Evolutionary conservation across 2,888 invertebrate species (phyloP), one percentile per base, ranked within the genome.

Genomic region (Philaethria dido): DNA sequence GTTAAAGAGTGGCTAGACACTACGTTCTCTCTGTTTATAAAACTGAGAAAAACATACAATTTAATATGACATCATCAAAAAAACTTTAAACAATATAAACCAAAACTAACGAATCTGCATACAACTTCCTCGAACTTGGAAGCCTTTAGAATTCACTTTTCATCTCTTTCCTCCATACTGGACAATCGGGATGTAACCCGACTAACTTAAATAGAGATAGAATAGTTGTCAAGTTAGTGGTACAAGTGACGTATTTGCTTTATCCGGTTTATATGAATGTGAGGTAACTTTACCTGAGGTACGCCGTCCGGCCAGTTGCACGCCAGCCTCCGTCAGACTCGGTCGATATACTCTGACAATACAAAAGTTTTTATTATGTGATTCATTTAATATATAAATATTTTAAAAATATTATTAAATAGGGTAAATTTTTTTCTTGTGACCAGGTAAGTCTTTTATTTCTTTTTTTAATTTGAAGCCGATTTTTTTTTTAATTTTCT

Each of bases 201-300:
- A 64, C 78, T 70, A 64, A 67, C 69, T 73, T 18, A 54, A 55
- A 72, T 68, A 72, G 72, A 64, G 64, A 14, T 50, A 48, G 63
- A 25, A 18, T 20, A 33, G 3, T 29, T 18, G 11, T 42, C 60
- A 63, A 66, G 64, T 69, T 67, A 69, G 42, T n/a, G 22, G 3
- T 6, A 52, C 36, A 39, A 59, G 66, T 64, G 59, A 62, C 64
- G 73, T 54, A 80, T 80, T 76, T 62, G 73, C 77, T 66, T 73
- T 73, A 68, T 80, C 70, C 79, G 86, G 79, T 70, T 89, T 80
- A 75, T 77, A 80, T 66, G 72, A 72, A 83, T 85, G 84, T 88
- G 86, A 86, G 89, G 29, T 45, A 89, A 86, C 83, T 77, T 77
- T 89, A 89, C 88, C 89, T 87, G 86, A 77, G 85, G 78, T 80